Evolutionary conservation across 2,888 invertebrate genomes (phyloP), one percentile per base, ranked within the genome.

Genomic region (Ctenicera cuprea): DNA sequence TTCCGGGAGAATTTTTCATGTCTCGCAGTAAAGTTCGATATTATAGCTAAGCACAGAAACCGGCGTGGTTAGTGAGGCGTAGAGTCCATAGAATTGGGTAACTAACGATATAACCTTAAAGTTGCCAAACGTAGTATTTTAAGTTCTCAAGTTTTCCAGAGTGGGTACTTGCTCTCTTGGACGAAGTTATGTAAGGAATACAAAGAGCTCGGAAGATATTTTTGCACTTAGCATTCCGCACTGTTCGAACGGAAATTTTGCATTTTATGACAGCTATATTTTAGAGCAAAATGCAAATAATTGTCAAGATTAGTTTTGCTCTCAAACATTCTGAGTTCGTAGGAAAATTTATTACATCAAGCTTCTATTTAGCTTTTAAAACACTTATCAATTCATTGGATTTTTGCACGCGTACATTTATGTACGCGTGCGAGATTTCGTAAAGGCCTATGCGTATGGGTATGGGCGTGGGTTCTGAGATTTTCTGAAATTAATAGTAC

Each of bases 71-170:
- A 66, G 59, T 66, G 71, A 66, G 59, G 61, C 71, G 66, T 65
- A 45, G 57, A 50, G 66, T 38, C 71, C 65, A 71, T 71, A 66
- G 65, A 66, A 66, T 41, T 67, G 20, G 41, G 48, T 71, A 71
- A 71, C 71, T 71, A 71, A 71, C 65, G 71, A 66, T 66, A 71
- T 65, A 71, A 65, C 71, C 59, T 71, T 45, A 48, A 54, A 65
- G 65, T 71, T 71, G 71, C 71, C 71, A 71, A 71, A 61, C 61
- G 59, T 61, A 48, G 30, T 69, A 69, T 69, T 69, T 69, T 48
- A 63, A 69, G 59, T 69, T 69, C 61, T 69, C 59, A 61, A 69
- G 48, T 69, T 69, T 41, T 38, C 41, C 54, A 12, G 33, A 59
- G 37, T 38, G 54, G 26, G 26, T 54, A 54, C 54, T 57, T 57